These are phyloP conservation scores for Cheirogaleus medius DNA, from an alignment of 2,113 vertebrate species.

Conservation along the genomic window DNA sequence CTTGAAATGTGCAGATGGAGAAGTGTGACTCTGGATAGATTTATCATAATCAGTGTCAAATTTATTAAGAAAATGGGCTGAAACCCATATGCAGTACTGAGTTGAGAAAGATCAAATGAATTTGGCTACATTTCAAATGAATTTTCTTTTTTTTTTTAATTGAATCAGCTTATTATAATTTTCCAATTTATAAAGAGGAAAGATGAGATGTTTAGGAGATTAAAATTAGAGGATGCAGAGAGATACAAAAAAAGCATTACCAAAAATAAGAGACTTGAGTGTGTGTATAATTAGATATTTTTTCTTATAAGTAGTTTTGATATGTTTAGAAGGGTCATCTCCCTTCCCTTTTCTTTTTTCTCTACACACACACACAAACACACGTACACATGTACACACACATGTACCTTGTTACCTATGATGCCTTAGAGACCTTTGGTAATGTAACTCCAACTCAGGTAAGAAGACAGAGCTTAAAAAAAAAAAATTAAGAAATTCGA, in stretches of 20 bases:
- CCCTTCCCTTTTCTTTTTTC: neutral
- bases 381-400: neutral
- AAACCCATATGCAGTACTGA: neutral
- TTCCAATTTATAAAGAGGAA: neutral
- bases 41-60: neutral
- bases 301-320: neutral
- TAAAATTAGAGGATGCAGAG: neutral
- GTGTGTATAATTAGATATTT: neutral
- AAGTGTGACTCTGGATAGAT: neutral
- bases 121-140: conserved; percentile 9
- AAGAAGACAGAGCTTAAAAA: neutral
- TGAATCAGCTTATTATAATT: neutral
- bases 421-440: neutral
- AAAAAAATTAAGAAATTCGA: neutral
- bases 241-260: neutral
- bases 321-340: neutral
- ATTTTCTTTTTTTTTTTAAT: neutral
- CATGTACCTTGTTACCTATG: neutral
- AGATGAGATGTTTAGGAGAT: neutral
- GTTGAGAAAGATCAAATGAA: neutral
- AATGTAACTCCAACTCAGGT: neutral
- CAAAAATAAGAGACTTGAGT: neutral
- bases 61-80: neutral
- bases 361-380: neutral
- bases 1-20: neutral